Evolutionary conservation across 53 echinoderm and acorn worm species (phyloP), one percentile per base, ranked within the genome.

Genomic region (Temnopleurus reevesii): DNA sequence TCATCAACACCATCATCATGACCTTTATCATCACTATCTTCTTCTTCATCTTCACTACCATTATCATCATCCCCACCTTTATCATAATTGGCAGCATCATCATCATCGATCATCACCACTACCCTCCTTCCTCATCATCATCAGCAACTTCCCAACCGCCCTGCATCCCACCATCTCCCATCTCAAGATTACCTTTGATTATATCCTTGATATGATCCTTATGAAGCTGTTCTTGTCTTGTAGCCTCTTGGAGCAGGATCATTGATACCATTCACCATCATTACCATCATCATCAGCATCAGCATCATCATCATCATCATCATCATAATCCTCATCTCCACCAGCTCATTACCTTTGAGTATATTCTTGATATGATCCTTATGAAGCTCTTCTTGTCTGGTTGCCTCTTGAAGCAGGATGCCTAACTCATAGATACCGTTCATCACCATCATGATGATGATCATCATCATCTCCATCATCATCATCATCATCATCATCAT

Each of bases 401-500:
- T 82, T 19, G 66, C 61, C 31, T 65, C 71, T 34, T 53, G 55
- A 8, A 76, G 44, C 13, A 84, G 84, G 18, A 43, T 77, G 10
- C 92, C 77, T 43, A 85, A 90, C 61, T 92, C 90, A 31, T 85
- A 10, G 55, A 90, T 46, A 13, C 46, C 55, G 41, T 53, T 63
- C 64, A 45, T 27, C 27, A 45, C 12, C 27, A 61, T 61, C 45
- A 60, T 61, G 25, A 45, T 86, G 60, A 59, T 60, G 60, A 59
- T 45, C 86, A 63, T 64, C 65, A 64, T 36, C 27, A 64, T n/a
- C 47, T 47, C 15, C 27, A 55, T 28, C 27, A 23, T 35, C 55
- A 46, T 35, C 83, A 53, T 35, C 83, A 83, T 35, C 19, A 45
- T 56, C 83, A 82, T 56, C 61, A 59, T 60, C 86, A 36, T 61